A percentile compares a stretch with the other conserved stretches of the same genome.
Conservation (phyloP, 2,888 invertebrate species). For the Polymixis lichenea region DNA sequence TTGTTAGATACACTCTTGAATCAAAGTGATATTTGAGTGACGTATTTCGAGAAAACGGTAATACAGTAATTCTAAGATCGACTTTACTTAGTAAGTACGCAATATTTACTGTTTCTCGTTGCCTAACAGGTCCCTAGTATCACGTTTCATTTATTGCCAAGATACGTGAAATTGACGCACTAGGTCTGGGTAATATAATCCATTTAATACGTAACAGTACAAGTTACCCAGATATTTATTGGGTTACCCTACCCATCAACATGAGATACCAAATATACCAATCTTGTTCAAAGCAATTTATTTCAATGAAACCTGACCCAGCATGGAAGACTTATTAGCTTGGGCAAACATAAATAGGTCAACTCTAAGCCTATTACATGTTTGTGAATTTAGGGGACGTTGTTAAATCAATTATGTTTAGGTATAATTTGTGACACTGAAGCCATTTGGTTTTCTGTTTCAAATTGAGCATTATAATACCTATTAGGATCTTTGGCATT, state of each 20-base stretch:
- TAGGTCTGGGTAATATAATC: conserved; percentile 17
- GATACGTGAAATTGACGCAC: background rate
- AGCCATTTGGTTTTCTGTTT: conserved; percentile 5
- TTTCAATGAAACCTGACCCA: conserved; percentile 30
- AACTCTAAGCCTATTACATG: conserved; percentile 8
- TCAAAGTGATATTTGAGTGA: conserved; percentile 24
- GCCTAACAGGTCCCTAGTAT: conserved; percentile 11
- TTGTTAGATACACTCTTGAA: background rate
- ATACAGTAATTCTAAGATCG: background rate
- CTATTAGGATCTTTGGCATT: background rate
- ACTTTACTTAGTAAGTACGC: background rate
- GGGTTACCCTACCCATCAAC: conserved; percentile 8
- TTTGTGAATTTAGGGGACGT: background rate
- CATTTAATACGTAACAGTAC: background rate
- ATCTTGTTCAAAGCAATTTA: conserved; percentile 34
- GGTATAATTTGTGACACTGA: background rate
- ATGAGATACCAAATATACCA: conserved; percentile 14
- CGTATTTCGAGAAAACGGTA: conserved; percentile 1
- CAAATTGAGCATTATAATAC: background rate
- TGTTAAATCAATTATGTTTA: background rate
- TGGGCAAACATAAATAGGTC: conserved; percentile 12
- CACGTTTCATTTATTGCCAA: conserved; percentile 16
- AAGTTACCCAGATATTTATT: conserved; percentile 26
- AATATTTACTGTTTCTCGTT: conserved; percentile 17
- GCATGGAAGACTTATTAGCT: conserved; percentile 24